Base-by-base conservation (phyloP, 1,140 invertebrate genomes). In the Anthonomus grandis region DNA sequence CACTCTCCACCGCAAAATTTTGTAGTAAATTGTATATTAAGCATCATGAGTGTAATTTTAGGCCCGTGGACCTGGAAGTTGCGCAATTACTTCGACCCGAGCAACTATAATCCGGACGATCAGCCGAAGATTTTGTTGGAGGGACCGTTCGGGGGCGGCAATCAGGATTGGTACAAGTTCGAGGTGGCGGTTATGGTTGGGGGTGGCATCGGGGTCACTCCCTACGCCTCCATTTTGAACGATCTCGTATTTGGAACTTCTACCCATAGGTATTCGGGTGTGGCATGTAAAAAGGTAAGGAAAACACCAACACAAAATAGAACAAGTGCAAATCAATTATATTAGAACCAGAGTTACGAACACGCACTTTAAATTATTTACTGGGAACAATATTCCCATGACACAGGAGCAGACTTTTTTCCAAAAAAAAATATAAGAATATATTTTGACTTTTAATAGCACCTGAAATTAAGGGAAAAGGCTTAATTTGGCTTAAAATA, bases 81-180 rank as follows among this genome's bases (percentile, higher is more conserved):
- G 1, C 81, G 96, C 31, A 96, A 97, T 73, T 95, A 95, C 68
- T 97, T 98, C 70, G 94, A 97, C 76, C 92, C 94, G 1, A 90
- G 87, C 68, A 96, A 95, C 70, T 95, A 90, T 65, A 90, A 92
- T 70, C 86, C 89, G 0, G 91, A 93, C 61, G 85, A 88, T 64
- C 84, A 90, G 70, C 91, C 95, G 1, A 90, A 93, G 72, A 86
- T 88, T 58, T 85, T 94, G 46, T 85, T 99, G 39, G 96, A 98
- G 75, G 97, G 97, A 0, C 97, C 97, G 0, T 99, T 97, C 67
- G 97, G 97, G 0, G 96, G 96, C 18, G 97, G 97, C 2, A 99
- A 99, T 76, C 97, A 99, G 73, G 96, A 98, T 75, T 98, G 95
- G 95, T 97, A 97, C 75, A 97, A 96, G 75, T 95, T 95, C 67